Conservation (phyloP, 2,113 vertebrate species). For the Castor canadensis region DNA sequence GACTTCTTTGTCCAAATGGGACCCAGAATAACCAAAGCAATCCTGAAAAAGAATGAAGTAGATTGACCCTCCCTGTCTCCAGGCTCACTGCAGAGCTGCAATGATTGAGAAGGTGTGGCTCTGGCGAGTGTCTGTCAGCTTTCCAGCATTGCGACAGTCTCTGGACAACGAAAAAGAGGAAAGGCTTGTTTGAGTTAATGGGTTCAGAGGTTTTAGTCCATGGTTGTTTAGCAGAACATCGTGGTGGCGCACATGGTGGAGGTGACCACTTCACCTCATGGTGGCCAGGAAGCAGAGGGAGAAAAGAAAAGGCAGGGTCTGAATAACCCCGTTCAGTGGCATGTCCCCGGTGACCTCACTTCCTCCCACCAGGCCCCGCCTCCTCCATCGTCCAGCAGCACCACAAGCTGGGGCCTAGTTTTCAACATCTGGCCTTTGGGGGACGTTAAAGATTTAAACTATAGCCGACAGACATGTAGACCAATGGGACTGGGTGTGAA, state of each 20-base stretch:
- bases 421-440: neutral
- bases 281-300: neutral
- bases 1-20: neutral
- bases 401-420: neutral
- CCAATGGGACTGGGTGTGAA: neutral
- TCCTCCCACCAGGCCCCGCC: too few species aligned
- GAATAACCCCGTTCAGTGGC: neutral
- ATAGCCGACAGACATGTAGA: too few species aligned
- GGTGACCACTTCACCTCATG: neutral
- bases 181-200: neutral
- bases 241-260: neutral
- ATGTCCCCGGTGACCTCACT: too few species aligned
- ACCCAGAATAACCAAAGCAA: neutral
- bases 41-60: neutral
- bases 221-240: too few species aligned
- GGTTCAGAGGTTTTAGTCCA: too few species aligned
- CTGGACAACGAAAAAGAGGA: too few species aligned
- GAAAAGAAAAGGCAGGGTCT: neutral
- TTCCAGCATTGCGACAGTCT: neutral
- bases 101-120: rapidly evolving
- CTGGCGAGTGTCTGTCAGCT: neutral
- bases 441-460: neutral
- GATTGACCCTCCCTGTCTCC: neutral
- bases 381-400: too few species aligned
- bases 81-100: neutral